Percentiles rank a stretch among this genome's conserved stretches.
phyloP scores from a whole-genome alignment of 1,140 invertebrate genomes.

The Tetramorium parvispinum region DNA sequence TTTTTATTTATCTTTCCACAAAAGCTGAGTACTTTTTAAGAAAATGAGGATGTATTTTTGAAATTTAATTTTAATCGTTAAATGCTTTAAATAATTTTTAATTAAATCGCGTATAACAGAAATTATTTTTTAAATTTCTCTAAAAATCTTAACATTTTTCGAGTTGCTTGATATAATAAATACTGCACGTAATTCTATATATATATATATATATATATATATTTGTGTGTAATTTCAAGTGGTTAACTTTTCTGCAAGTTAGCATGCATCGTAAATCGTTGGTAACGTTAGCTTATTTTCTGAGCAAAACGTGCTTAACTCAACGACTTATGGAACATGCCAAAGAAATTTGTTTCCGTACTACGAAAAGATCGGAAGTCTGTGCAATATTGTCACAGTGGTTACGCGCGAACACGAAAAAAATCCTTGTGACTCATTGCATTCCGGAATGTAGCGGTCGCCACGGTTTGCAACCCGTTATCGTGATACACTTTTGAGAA shows the following conservation, averaged over 20 bases:
- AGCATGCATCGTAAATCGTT: background rate
- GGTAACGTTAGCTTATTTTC: conserved; percentile 11
- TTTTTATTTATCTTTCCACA: background rate
- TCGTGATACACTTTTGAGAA: background rate
- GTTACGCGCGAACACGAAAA: conserved; percentile 59
- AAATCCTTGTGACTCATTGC: conserved; percentile 63
- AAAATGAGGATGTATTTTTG: background rate
- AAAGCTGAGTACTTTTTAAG: background rate
- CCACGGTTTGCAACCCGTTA: background rate
- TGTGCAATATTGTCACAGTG: conserved; percentile 56
- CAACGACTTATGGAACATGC: conserved; percentile 6
- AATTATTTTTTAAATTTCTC: conserved; percentile 11
- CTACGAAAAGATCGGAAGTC: conserved; percentile 28
- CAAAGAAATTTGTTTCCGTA: conserved; percentile 44
- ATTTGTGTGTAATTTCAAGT: background rate
- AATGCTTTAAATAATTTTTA: background rate
- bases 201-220: background rate
- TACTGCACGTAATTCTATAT: background rate
- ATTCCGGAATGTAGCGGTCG: conserved; percentile 23
- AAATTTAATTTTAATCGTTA: background rate
- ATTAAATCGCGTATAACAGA: background rate
- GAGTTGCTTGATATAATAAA: background rate
- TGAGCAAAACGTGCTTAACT: background rate
- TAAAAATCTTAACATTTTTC: background rate
- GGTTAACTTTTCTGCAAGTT: background rate